Conservation (phyloP, 2,113 vertebrate genomes). For the Nematolebias whitei region DNA sequence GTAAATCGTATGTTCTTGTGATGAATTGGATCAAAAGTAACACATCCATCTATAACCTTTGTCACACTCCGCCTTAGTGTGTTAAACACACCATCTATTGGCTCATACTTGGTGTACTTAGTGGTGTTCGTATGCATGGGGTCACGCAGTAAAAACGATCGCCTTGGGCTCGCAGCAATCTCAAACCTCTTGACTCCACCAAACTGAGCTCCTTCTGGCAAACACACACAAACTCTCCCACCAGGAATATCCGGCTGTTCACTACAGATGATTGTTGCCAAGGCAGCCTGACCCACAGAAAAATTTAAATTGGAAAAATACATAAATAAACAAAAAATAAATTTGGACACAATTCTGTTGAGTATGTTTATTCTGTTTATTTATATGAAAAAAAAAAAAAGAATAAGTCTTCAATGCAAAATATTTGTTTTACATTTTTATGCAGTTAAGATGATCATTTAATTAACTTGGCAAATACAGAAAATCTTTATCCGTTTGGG, state of each 20-base stretch:
- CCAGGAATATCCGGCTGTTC: slow-evolving; percentile 35
- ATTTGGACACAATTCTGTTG: slow-evolving; percentile 25
- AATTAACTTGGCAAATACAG: neutral
- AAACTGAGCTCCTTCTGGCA: slow-evolving; percentile 56
- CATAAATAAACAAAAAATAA: neutral
- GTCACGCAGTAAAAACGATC: slow-evolving; percentile 29
- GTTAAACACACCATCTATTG: neutral
- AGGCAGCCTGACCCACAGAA: slow-evolving; percentile 25
- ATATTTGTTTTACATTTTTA: neutral
- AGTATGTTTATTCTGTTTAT: slow-evolving; percentile 11
- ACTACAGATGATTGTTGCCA: slow-evolving; percentile 32
- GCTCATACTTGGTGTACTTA: neutral
- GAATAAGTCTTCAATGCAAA: neutral
- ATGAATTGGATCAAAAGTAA: neutral
- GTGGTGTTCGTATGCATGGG: slow-evolving; percentile 14
- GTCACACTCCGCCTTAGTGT: too few relatives aligned
- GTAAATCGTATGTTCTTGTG: neutral
- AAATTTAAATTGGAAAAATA: neutral
- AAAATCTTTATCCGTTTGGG: slow-evolving; percentile 7
- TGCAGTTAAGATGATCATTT: neutral
- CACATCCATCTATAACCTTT: too few relatives aligned
- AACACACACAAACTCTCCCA: slow-evolving; percentile 10
- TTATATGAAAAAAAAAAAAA: slow-evolving; percentile 10
- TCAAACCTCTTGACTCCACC: slow-evolving; percentile 66
- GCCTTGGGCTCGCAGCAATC: slow-evolving; percentile 3